These are phyloP conservation scores for Seira sanloemensis DNA, from an alignment of 2,888 invertebrate genomes.

Conservation along the genomic window DNA sequence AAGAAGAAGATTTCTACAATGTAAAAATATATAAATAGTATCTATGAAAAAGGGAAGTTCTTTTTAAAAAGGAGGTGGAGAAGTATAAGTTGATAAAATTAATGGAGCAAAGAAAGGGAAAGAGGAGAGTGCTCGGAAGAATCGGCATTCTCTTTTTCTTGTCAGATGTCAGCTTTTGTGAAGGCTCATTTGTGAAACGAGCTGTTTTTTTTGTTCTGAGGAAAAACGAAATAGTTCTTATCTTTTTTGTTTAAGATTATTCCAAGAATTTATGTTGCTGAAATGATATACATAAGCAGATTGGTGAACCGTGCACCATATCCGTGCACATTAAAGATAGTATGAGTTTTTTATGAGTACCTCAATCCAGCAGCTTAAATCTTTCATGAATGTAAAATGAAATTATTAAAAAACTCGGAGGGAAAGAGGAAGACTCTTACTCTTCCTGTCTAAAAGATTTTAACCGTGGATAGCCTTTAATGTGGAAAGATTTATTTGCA, in stretches of 20 bases:
- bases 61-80: slow-evolving; percentile 46
- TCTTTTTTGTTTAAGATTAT: neutral
- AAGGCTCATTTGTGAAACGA: slow-evolving; percentile 53
- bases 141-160: slow-evolving; percentile 50
- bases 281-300: neutral
- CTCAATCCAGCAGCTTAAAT: neutral
- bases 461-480: neutral
- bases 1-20: no score
- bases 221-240: neutral
- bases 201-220: slow-evolving; percentile 28
- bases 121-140: slow-evolving; percentile 41
- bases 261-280: neutral
- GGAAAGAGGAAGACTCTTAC: neutral
- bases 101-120: slow-evolving; percentile 47
- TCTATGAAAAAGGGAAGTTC: slow-evolving; percentile 20
- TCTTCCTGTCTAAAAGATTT: neutral
- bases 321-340: neutral
- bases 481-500: neutral
- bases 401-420: neutral
- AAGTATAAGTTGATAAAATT: slow-evolving; percentile 55
- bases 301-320: neutral
- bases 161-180: slow-evolving; percentile 52
- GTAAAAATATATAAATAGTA: neutral
- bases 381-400: neutral
- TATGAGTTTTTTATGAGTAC: neutral